phyloP scores from a whole-genome alignment of 2,797 vertebrate species.

The Menidia menidia region DNA sequence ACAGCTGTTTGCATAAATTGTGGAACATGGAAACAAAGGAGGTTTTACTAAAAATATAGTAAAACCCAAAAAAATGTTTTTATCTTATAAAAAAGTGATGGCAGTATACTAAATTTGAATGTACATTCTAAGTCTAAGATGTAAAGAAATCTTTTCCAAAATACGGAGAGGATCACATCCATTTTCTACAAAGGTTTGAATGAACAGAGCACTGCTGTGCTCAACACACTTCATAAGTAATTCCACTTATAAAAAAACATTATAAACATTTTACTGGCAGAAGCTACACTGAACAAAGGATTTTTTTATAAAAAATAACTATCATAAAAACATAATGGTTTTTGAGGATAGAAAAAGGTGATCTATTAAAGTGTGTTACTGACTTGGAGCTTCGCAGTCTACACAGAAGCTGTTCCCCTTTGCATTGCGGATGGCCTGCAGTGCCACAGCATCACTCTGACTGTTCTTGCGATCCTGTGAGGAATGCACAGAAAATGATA shows the following conservation, averaged over 20 bases:
- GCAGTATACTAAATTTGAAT: too few relatives aligned
- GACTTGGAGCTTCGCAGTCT: constrained; percentile 92
- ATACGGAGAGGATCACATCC: too few relatives aligned
- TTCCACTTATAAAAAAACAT: too few relatives aligned
- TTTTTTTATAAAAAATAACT: background rate
- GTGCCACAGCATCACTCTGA: constrained; percentile 91
- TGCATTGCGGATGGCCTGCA: constrained; percentile 92
- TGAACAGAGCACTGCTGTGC: too few relatives aligned
- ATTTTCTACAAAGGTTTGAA: too few relatives aligned
- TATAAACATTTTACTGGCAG: background rate
- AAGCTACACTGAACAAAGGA: background rate
- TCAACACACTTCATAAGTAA: too few relatives aligned
- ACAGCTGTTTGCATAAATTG: background rate
- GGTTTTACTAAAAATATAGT: background rate
- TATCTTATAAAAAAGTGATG: background rate
- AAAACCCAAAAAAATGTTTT: background rate
- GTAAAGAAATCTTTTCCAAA: too few relatives aligned
- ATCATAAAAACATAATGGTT: background rate
- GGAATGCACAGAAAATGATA: constrained; percentile 15
- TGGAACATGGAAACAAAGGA: background rate
- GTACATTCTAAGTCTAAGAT: too few relatives aligned
- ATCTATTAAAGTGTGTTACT: constrained; percentile 59
- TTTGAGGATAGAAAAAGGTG: background rate
- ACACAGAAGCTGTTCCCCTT: constrained; percentile 92
- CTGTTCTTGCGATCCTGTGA: constrained; percentile 89